Evolutionary conservation across 2,797 vertebrate species (phyloP).

Genomic region (Sciurus carolinensis): DNA sequence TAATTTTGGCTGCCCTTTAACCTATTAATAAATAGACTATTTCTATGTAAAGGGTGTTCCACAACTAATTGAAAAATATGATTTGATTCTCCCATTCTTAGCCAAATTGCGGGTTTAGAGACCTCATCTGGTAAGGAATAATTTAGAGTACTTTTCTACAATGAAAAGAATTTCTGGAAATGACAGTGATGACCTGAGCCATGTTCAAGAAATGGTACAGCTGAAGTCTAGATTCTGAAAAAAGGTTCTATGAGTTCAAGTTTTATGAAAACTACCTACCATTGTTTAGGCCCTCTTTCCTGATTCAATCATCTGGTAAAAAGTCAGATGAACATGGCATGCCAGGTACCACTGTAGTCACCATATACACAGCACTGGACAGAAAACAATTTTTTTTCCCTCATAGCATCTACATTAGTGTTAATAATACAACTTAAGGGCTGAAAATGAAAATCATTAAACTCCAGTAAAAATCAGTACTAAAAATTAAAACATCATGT

Average conservation of each 20-base stretch:
- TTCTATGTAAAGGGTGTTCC: conserved; percentile 32
- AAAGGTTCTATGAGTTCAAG: background rate
- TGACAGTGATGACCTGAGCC: background rate
- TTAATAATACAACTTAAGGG: background rate
- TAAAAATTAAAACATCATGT: background rate
- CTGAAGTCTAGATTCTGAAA: conserved; percentile 57
- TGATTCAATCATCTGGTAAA: conserved; percentile 11
- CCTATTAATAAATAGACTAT: conserved; percentile 59
- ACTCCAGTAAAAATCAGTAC: background rate
- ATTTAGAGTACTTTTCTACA: conserved; percentile 12
- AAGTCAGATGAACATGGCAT: background rate
- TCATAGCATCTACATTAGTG: background rate
- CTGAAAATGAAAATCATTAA: background rate
- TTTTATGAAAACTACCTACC: conserved; percentile 51
- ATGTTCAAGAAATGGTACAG: conserved; percentile 21
- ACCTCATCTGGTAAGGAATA: conserved; percentile 61
- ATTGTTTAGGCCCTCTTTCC: background rate
- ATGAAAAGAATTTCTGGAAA: conserved; percentile 65
- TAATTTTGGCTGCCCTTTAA: conserved; percentile 29
- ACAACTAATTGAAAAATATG: conserved; percentile 50
- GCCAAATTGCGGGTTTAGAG: conserved; percentile 62
- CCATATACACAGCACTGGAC: background rate
- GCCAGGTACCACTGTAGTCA: background rate
- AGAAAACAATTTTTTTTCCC: background rate
- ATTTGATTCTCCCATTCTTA: conserved; percentile 67